Base-by-base conservation (phyloP, 1,140 invertebrate genomes). In the Sminthurides bifidus region DNA sequence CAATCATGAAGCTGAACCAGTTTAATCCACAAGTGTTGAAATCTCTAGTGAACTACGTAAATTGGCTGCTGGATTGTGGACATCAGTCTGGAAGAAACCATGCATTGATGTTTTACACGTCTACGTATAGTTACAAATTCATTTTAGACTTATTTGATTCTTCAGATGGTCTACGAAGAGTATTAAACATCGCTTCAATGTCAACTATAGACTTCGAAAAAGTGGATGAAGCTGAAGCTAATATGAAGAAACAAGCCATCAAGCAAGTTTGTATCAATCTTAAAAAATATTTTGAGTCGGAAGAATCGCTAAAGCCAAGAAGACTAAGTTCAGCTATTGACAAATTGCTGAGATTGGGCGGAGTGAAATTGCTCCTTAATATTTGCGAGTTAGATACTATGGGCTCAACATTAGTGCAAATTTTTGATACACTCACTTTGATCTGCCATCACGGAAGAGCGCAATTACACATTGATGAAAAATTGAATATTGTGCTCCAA, bases 81-180 rank as follows among this genome's bases (percentile, higher is more conserved):
- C 92, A 98, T 68, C 88, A 94, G 71, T 95, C 91, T 0, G 92
- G 92, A 31, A 76, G 91, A 58, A 94, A 91, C 68, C 90, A 96
- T 73, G 91, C 92, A 1, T 91, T 91, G 12, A 95, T 97, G 90
- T 98, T 97, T 70, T 96, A 97, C 69, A 85, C 87, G 0, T 76
- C 93, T 51, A 85, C 87, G 5, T 95, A 96, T 71, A 84, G 90
- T 52, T 97, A 94, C 70, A 79, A 85, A 65, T 80, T 89, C 0
- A 87, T 94, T 63, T 71, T 97, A 1, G 87, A 94, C 61, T 82
- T 93, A 68, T 97, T 97, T 68, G 92, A 98, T 71, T 74, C 79
- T 27, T 82, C 88, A 67, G 92, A 96, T 76, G 92, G 92, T 0
- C 74, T 96, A 2, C 72, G 93, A 12, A 90, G 91, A 71, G 73